A percentile compares a stretch with the other conserved stretches of the same genome.
Evolutionary conservation across 2,113 vertebrate species (phyloP).

Genomic region (Festucalex cinctus): DNA sequence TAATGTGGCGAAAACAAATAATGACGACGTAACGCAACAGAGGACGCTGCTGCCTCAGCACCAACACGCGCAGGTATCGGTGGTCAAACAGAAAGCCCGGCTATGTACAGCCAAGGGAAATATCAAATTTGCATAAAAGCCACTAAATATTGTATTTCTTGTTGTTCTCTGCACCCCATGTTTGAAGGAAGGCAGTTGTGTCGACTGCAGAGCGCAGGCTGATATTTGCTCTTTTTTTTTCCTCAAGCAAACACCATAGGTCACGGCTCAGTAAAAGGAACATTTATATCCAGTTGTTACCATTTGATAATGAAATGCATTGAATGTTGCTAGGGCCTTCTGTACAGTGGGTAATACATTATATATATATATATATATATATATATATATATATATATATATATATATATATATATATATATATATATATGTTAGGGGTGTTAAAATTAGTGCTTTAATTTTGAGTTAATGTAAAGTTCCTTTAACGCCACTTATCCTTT

Average conservation of each 20-base stretch:
- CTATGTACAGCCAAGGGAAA: constrained; percentile 47
- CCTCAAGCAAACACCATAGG: constrained; percentile 36
- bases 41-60: constrained; percentile 54
- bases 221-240: constrained; percentile 44
- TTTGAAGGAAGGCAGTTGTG: constrained; percentile 40
- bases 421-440: too few species aligned
- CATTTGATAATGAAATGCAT: constrained; percentile 41
- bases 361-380: too few species aligned
- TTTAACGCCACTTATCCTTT: too few species aligned
- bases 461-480: too few species aligned
- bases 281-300: constrained; percentile 32
- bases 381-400: too few species aligned
- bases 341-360: neutral
- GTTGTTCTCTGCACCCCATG: constrained; percentile 44
- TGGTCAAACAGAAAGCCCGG: constrained; percentile 55
- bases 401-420: too few species aligned
- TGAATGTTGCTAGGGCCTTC: constrained; percentile 18
- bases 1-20: constrained; percentile 57
- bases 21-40: constrained; percentile 37
- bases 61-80: constrained; percentile 46
- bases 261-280: constrained; percentile 24
- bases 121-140: constrained; percentile 70
- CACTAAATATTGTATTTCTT: constrained; percentile 64
- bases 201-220: constrained; percentile 27
- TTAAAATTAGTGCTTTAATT: too few species aligned